These are phyloP conservation scores for Agrypnus murinus DNA, from an alignment of 2,888 invertebrate genomes.

Conservation along the genomic window DNA sequence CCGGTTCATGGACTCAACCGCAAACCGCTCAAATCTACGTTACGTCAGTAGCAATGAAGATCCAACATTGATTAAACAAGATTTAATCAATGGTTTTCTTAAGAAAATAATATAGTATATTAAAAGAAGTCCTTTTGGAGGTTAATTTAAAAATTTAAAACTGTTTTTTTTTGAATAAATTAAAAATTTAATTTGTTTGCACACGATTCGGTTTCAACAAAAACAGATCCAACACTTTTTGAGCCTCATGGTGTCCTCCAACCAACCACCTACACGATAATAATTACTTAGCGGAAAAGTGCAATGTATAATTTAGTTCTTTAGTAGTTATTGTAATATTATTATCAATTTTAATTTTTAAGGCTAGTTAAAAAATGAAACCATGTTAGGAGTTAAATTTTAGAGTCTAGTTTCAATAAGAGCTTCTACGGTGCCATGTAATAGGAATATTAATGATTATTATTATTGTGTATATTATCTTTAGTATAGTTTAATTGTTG, in stretches of 20 bases:
- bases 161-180: too few species aligned
- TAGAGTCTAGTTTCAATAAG: neutral
- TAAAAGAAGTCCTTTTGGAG: too few species aligned
- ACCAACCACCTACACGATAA: neutral
- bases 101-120: too few species aligned
- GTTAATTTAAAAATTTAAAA: too few species aligned
- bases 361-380: too few species aligned
- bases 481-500: too few species aligned
- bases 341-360: too few species aligned
- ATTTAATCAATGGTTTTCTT: neutral
- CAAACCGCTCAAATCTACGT: conserved; percentile 8
- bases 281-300: conserved; percentile 20
- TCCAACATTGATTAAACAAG: neutral
- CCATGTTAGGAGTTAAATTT: too few species aligned
- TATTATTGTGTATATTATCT: too few species aligned
- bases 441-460: neutral
- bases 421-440: conserved; percentile 17
- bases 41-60: conserved; percentile 27
- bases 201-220: too few species aligned
- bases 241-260: neutral
- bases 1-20: conserved; percentile 39
- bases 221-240: neutral
- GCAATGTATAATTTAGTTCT: conserved; percentile 2
- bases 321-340: too few species aligned
- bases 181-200: too few species aligned